Evolutionary conservation across 1,140 invertebrate genomes (phyloP), one percentile per base, ranked within the genome.

Genomic region (Caerostris extrusa): DNA sequence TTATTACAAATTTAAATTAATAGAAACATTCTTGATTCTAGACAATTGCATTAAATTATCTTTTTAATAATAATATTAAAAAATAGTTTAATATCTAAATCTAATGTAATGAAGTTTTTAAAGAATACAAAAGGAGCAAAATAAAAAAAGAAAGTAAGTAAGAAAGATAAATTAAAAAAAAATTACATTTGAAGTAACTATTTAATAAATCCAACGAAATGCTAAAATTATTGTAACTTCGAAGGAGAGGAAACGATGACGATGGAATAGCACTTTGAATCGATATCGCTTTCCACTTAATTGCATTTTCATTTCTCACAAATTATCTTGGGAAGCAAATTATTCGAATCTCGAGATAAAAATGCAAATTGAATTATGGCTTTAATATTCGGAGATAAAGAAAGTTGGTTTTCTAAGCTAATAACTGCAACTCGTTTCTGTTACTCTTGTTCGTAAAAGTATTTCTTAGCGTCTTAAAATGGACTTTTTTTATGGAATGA

Each of bases 291-390:
- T 50, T 50, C 34, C 19, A 12, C 71, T 77, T 77, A 77, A 53
- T 77, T 77, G 50, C 71, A 50, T 77, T 77, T 77, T 77, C 71
- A 77, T 77, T 77, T 53, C 71, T 77, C 71, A 12, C 71, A 50
- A 77, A 77, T 50, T 77, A 77, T 77, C 71, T 77, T 8, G 10
- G 71, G 34, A 50, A 77, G 34, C 71, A 5, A 53, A 77, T 53
- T 50, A 77, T 77, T 50, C 53, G 71, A 34, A 53, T 53, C 71
- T 77, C 10, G 71, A 50, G 34, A 34, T 77, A 53, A 77, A 77
- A 77, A 77, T 77, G 71, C 71, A 77, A 77, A 77, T 77, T 53
- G 14, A 77, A 77, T 77, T 53, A 77, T 34, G 71, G 71, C 12
- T 77, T 77, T 77, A 50, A 77, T 77, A 77, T 77, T 77, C 53